Evolutionary conservation across 2,113 vertebrate genomes (phyloP), one percentile per base, ranked within the genome.

Genomic region (Probosciger aterrimus): DNA sequence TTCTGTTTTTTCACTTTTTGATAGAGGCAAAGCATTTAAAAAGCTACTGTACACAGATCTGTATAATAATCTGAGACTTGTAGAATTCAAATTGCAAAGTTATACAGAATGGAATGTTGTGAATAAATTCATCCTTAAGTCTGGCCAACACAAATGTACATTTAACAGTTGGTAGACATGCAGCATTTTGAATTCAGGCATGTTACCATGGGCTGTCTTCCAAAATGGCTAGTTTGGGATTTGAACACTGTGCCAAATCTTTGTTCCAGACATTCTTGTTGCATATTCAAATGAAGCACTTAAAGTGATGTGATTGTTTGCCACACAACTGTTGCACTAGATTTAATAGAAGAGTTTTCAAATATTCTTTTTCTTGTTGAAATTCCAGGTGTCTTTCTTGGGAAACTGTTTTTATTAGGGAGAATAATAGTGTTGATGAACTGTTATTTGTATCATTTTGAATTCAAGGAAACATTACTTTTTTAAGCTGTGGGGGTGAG

Each of bases 111-210:
- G 52, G 88, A 94, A 94, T 64, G 76, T 71, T 96, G 69, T 92
- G 90, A 95, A 83, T 92, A 94, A 95, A 78, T 86, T 92, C 76
- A 86, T 93, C 85, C 88, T 68, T 50, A 64, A 84, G 47, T 79
- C 88, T 90, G 82, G 92, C 92, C 93, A 96, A 84, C 65, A 90
- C 52, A 92, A 95, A 83, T 68, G 65, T 90, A 90, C 86, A 96
- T 94, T 71, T 71, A 93, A 68, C 88, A 92, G 92, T 77, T 81
- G 74, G 78, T 95, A 77, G 90, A 91, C 13, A 0, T 71, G 77
- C 52, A 86, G 65, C 86, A 20, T 94, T 81, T 94, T 88, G 92
- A 95, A 92, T 93, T 62, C 65, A 93, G 69, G 64, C 88, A 64
- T 94, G 86, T 83, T 90, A 88, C 73, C 44, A n/a, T 82, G 86